Conservation (phyloP, 2,113 vertebrate genomes). For the Nettapus auritus region DNA sequence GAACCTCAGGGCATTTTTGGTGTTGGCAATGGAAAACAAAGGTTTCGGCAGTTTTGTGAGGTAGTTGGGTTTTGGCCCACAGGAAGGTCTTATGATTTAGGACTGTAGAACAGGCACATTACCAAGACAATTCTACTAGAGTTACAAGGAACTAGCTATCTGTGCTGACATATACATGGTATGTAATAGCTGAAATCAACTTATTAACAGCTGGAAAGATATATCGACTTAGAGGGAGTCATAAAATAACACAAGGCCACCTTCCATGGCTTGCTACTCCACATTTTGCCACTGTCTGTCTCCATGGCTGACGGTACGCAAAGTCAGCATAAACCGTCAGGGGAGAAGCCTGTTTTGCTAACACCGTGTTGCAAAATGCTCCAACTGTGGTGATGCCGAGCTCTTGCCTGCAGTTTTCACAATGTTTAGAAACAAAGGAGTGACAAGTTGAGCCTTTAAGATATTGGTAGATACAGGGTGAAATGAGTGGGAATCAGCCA, state of each 20-base stretch:
- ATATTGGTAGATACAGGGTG: background rate
- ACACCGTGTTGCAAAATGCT: accelerated
- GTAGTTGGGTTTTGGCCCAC: background rate
- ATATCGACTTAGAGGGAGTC: background rate
- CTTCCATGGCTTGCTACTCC: background rate
- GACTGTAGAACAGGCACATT: background rate
- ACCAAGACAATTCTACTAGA: background rate
- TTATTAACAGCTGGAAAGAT: background rate
- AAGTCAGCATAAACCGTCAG: background rate
- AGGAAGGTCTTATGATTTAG: background rate
- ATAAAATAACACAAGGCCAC: background rate
- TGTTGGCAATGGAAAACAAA: slow-evolving; percentile 20
- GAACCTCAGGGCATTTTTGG: background rate
- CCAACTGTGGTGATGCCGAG: accelerated
- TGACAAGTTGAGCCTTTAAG: background rate
- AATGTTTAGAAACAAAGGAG: background rate
- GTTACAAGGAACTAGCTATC: background rate
- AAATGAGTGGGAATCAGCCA: background rate
- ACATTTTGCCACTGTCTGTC: background rate
- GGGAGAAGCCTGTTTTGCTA: background rate
- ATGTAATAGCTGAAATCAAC: background rate
- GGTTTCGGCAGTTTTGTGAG: slow-evolving; percentile 29
- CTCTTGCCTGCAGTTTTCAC: background rate
- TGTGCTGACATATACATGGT: background rate
- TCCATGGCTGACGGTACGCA: accelerated